Conservation (phyloP, 2,113 vertebrate genomes). For the Nymphicus hollandicus region DNA sequence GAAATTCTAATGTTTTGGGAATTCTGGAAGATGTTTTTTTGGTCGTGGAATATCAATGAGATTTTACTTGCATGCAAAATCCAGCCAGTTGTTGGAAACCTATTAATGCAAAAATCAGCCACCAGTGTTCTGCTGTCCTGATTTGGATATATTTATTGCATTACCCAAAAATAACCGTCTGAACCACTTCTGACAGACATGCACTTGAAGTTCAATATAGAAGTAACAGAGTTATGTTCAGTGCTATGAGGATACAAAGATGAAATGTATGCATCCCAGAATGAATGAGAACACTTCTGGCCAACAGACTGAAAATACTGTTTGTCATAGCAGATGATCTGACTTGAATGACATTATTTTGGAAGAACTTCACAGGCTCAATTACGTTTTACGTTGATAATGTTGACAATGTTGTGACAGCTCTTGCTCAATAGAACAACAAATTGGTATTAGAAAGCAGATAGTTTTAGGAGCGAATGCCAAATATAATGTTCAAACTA, state of each 20-base stretch:
- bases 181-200: neutral
- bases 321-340: neutral
- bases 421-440: neutral
- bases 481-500: neutral
- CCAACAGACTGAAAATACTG: neutral
- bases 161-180: neutral
- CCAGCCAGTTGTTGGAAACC: neutral
- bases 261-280: neutral
- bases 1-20: neutral
- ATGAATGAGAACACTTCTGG: neutral
- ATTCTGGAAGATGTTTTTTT: neutral
- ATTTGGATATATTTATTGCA: neutral
- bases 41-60: neutral
- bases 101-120: neutral
- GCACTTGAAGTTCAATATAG: neutral
- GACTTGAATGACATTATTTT: conserved; percentile 12
- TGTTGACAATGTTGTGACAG: conserved; percentile 33
- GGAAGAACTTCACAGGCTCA: conserved; percentile 1
- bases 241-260: neutral
- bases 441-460: conserved; percentile 17
- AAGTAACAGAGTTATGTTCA: neutral
- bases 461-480: neutral
- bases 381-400: conserved; percentile 1
- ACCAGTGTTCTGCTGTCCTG: neutral
- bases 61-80: neutral